A percentile compares a stretch with the other conserved stretches of the same genome.
Evolutionary conservation across 1,140 invertebrate species (phyloP).

Genomic region (Hypothenemus hampei): DNA sequence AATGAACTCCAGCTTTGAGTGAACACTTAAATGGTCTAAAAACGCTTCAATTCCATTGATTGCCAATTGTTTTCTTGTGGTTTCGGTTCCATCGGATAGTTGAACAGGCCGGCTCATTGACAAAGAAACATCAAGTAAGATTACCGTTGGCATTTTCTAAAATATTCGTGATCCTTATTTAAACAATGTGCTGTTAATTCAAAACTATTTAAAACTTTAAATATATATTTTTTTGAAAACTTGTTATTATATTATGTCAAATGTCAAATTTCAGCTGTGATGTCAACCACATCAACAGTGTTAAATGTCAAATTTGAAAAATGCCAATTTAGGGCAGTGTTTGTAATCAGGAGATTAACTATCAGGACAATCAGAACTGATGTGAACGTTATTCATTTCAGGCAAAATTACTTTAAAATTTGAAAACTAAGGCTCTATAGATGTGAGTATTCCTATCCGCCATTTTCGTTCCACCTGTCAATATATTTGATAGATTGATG

Average conservation of each 20-base stretch:
- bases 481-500: too few relatives aligned
- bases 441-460: too few relatives aligned
- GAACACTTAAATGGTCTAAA: constrained; percentile 73
- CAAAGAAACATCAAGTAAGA: constrained; percentile 72
- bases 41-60: constrained; percentile 78
- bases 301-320: not conserved
- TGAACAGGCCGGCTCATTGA: constrained; percentile 70
- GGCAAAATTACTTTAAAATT: too few relatives aligned
- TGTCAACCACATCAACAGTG: too few relatives aligned
- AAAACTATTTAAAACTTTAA: not conserved
- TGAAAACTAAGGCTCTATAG: too few relatives aligned
- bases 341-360: too few relatives aligned
- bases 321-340: too few relatives aligned
- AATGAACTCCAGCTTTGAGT: constrained; percentile 87
- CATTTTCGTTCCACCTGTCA: too few relatives aligned
- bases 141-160: constrained; percentile 72
- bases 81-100: constrained; percentile 49
- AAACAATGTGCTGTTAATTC: not conserved
- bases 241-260: not conserved
- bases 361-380: too few relatives aligned
- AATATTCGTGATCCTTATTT: not conserved
- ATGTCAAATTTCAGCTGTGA: not conserved
- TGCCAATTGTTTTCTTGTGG: constrained; percentile 68
- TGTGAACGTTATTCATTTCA: too few relatives aligned
- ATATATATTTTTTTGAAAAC: not conserved